Percentiles rank a stretch among this genome's conserved stretches.
phyloP scores from a whole-genome alignment of 2,113 vertebrate species.

The Dinomys branickii region DNA sequence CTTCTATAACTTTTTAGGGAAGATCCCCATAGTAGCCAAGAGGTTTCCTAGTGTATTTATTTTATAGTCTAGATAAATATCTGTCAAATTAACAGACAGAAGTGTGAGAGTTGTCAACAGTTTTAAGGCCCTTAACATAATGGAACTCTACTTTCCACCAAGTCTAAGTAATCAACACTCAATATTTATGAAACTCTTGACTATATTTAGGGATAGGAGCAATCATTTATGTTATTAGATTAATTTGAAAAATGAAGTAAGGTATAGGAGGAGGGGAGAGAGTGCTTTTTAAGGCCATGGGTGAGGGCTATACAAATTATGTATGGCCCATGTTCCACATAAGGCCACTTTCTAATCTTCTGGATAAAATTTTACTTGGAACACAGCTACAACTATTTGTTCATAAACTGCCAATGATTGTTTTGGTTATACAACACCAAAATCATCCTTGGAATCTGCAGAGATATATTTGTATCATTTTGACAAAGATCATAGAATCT shows the following conservation, averaged over 20 bases:
- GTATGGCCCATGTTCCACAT: not conserved
- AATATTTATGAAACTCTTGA: not conserved
- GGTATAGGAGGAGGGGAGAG: not conserved
- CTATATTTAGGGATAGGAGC: not conserved
- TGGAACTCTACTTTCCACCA: not conserved
- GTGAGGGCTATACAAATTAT: not conserved
- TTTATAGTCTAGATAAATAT: not conserved
- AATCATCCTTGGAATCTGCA: not conserved
- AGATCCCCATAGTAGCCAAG: not conserved
- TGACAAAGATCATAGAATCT: not conserved
- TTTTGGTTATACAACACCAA: not conserved
- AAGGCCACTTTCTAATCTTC: not conserved
- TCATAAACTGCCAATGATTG: not conserved
- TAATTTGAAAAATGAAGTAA: not conserved
- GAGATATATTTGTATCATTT: not conserved
- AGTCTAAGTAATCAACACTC: not conserved
- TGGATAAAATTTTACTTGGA: conserved; percentile 25
- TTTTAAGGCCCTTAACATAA: not conserved
- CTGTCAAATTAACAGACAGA: not conserved
- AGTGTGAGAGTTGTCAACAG: not conserved
- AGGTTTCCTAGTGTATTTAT: not conserved
- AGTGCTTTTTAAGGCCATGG: not conserved
- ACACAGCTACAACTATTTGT: not conserved
- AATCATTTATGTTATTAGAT: not conserved
- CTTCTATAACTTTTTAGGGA: not conserved